A percentile compares a stretch with the other conserved stretches of the same genome.
Conservation (phyloP, 2,888 invertebrate genomes). For the Papilio demoleus region DNA sequence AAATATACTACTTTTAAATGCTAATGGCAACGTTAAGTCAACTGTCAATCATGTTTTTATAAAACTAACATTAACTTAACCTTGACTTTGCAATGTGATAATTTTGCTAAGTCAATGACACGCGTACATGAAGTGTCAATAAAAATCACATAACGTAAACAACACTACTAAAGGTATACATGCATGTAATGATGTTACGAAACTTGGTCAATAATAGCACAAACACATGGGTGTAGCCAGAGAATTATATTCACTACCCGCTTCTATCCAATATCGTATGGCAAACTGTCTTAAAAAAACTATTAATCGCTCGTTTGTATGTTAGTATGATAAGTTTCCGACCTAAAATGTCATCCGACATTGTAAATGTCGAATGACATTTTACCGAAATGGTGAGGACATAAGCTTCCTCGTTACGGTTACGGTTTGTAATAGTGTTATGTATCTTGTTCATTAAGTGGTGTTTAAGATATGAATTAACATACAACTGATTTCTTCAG, state of each 20-base stretch:
- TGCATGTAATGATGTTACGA: neutral
- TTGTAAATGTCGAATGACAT: neutral
- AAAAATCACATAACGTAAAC: slow-evolving; percentile 11
- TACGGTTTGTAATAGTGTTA: neutral
- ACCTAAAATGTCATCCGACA: too few relatives aligned
- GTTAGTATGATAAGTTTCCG: too few relatives aligned
- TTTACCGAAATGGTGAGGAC: neutral
- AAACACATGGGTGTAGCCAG: neutral
- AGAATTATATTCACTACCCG: neutral
- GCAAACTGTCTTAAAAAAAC: neutral
- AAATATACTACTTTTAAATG: too few relatives aligned
- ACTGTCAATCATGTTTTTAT: slow-evolving; percentile 18
- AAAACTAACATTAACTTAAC: neutral
- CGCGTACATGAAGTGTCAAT: slow-evolving; percentile 18
- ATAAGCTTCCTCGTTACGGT: neutral
- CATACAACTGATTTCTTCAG: slow-evolving; percentile 11
- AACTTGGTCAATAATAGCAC: slow-evolving; percentile 11
- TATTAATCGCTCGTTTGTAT: neutral
- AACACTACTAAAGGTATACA: slow-evolving; percentile 7
- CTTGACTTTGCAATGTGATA: slow-evolving; percentile 25
- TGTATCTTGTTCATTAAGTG: neutral
- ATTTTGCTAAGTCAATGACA: slow-evolving; percentile 24
- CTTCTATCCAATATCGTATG: neutral
- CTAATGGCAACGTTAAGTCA: neutral
- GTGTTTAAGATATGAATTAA: neutral